A percentile compares a stretch with the other conserved stretches of the same genome.
Conservation (phyloP, 2,113 vertebrate species). For the Phyllostomus discolor region DNA sequence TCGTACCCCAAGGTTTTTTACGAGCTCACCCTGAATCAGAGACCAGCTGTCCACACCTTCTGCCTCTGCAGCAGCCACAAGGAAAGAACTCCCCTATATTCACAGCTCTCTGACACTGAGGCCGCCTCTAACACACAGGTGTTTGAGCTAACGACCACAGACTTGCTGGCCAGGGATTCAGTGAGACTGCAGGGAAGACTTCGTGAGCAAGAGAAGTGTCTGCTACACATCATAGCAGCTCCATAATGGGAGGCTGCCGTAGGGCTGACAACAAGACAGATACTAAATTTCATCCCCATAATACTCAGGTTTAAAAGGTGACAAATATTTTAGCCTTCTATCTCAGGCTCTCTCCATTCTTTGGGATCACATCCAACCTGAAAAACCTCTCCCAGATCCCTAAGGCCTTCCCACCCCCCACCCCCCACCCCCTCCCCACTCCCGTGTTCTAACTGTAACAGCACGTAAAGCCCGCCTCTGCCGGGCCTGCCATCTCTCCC, state of each 20-base stretch:
- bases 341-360: constrained; percentile 36
- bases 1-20: not conserved
- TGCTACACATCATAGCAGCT: not conserved
- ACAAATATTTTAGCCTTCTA: constrained; percentile 28
- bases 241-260: not conserved
- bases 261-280: not conserved
- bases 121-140: not conserved
- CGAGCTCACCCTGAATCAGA: constrained; percentile 1
- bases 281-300: not conserved
- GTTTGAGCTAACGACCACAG: not conserved
- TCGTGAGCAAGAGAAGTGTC: not conserved
- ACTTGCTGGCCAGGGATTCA: not conserved
- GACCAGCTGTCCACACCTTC: not conserved
- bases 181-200: not conserved
- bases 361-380: constrained; percentile 10
- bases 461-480: not conserved
- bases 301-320: constrained; percentile 31
- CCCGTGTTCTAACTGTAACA: constrained; percentile 5
- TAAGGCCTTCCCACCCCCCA: not conserved
- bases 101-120: not conserved
- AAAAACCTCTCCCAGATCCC: constrained; percentile 24
- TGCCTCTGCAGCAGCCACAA: not conserved
- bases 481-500: not conserved
- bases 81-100: not conserved
- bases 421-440: too few species aligned